Base-by-base conservation (phyloP, 1,140 invertebrate species). In the Zaprionus inermis region DNA sequence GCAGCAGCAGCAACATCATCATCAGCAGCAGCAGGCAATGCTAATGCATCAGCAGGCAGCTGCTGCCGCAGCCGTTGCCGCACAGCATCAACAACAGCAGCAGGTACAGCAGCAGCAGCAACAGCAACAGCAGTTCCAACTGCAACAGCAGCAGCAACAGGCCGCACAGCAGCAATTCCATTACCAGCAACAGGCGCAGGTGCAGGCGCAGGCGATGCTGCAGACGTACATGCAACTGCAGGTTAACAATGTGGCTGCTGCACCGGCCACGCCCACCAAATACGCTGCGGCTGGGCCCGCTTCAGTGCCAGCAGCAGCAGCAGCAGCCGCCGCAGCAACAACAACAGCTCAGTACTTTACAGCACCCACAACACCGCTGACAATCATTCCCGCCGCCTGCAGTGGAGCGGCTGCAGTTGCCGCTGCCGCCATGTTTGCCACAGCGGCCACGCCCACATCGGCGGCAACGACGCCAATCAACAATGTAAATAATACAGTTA, bases 401-500 rank as follows among this genome's bases (percentile, higher is more conserved):
- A 81, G 78, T 76, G 82, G 77, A 67, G 76, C 88, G 34, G 82
- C 82, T 46, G 83, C 80, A 12, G 79, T 81, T 49, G 85, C 83
- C 44, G 82, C 82, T 55, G 80, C 82, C 38, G 78, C 82, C 28
- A 83, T 89, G 82, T 91, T 83, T 69, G 85, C 80, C 28, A 84
- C 83, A 54, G 81, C 83, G 58, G 82, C 90, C 54, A 88, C 88
- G 49, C 78, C 90, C 67, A 88, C 90, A 24, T 81, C 90, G 46
- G 79, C 91, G 76, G 76, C 89, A 57, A 90, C 83, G 49, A 92
- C 90, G 71, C 89, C 90, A 78, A 85, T 77, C 82, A 88, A 82
- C 80, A 91, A 91, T 84, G 78, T 84, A 82, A 90, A 90, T 85
- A 92, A 91, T 82, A 91, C 85, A 91, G 88, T 91, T 89, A 92